Evolutionary conservation across 2,113 vertebrate genomes (phyloP), one percentile per base, ranked within the genome.

Genomic region (Ondatra zibethicus): DNA sequence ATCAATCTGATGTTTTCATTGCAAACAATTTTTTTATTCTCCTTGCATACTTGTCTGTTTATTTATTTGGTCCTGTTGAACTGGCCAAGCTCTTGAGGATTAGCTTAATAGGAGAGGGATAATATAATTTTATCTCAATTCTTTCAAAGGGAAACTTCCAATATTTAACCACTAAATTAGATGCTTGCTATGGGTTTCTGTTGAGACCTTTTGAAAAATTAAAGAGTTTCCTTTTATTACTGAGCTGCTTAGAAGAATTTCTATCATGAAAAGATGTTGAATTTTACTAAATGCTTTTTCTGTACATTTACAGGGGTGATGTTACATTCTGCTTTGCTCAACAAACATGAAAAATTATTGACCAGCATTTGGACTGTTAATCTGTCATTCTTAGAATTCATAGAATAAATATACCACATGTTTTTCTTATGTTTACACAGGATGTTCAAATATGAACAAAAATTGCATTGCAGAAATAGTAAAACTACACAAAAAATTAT

Each of bases 201-300:
- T 50, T 92, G 61, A 33, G 47, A 66, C 4, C 23, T 78, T 78
- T 88, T 88, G 76, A 70, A 39, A 94, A 80, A 77, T 14, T 76
- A 36, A 91, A 31, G 55, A 31, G 5, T 47, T 90, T 50, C 21
- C 16, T 82, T 80, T n/a, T 58, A 88, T 78, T 84, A 1, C 36
- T 72, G 65, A 27, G 33, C 12, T 63, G 4, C 16, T 78, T n/a
- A n/a, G n/a, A 78, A 91, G 17, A 66, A 21, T 9, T 72, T 85
- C 11, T 61, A 45, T 33, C 29, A n/a, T n/a, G 61, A 73, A 94
- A 77, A 88, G 12, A 29, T 91, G 14, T 55, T 90, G 27, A 42
- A 50, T 81, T 94, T 90, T 82, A 90, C 80, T 31, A 92, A 93
- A 84, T 77, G 82, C 0, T 1, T 90, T 90, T 92, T 76, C n/a